These are phyloP conservation scores for Geotrypetes seraphini DNA, from an alignment of 2,797 vertebrate genomes.

Conservation along the genomic window DNA sequence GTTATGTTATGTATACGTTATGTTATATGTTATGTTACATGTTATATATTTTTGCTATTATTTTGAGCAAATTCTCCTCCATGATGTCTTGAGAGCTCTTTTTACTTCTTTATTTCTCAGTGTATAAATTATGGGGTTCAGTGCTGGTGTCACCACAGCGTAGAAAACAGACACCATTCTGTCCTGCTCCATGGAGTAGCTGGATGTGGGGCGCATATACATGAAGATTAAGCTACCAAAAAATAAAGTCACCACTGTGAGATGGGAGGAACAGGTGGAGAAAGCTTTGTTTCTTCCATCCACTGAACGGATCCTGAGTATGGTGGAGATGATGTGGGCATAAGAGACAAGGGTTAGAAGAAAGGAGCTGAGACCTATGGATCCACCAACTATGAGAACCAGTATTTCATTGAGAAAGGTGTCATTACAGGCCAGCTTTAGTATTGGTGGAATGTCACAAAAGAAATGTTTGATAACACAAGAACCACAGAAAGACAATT, in stretches of 20 bases:
- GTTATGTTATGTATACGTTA: no score
- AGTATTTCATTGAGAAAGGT: constrained; percentile 1
- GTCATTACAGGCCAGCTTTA: not conserved
- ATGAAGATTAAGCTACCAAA: constrained; percentile 6
- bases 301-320: not conserved
- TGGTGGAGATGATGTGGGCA: not conserved
- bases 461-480: constrained; percentile 3
- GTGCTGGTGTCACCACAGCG: not conserved
- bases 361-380: not conserved
- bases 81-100: not conserved
- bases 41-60: no score
- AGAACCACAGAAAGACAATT: not conserved
- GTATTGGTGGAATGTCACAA: constrained; percentile 3
- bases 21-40: no score
- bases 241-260: not conserved
- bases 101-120: constrained; percentile 1
- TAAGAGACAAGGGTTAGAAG: not conserved
- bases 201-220: constrained; percentile 3
- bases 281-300: not conserved
- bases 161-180: constrained; percentile 3
- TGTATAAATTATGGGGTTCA: constrained; percentile 6
- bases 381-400: not conserved
- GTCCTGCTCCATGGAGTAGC: constrained; percentile 1
- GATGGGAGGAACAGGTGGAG: constrained; percentile 5
- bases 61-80: no score